Percentiles rank a stretch among this genome's conserved stretches.
These are phyloP conservation scores for Karalla daura DNA, from an alignment of 2,797 vertebrate genomes.

Conservation along the genomic window DNA sequence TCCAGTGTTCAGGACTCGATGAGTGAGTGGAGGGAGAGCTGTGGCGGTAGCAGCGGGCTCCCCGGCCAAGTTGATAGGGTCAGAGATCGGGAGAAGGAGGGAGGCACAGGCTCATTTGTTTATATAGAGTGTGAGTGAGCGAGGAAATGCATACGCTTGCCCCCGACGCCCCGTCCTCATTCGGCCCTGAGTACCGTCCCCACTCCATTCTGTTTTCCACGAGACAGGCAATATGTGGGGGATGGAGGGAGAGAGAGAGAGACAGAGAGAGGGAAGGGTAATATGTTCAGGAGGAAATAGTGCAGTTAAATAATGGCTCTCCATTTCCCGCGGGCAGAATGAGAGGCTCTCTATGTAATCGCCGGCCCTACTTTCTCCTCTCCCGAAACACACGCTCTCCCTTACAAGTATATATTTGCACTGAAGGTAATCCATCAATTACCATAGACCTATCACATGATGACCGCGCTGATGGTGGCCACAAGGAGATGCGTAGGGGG, in stretches of 20 bases:
- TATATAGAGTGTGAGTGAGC: constrained; percentile 80
- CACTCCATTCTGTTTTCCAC: constrained; percentile 80
- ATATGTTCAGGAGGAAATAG: constrained; percentile 87
- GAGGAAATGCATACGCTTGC: constrained; percentile 85
- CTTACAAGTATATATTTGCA: constrained; percentile 86
- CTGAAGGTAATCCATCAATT: constrained; percentile 90
- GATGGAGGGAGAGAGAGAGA: constrained; percentile 58
- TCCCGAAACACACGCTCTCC: constrained; percentile 78
- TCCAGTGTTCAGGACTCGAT: constrained; percentile 57
- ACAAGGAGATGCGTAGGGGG: constrained; percentile 44
- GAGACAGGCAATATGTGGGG: constrained; percentile 84
- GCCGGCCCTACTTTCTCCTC: constrained; percentile 72
- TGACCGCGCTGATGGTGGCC: constrained; percentile 82
- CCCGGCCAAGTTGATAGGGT: constrained; percentile 79
- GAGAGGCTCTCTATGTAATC: constrained; percentile 79
- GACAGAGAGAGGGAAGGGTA: constrained; percentile 77
- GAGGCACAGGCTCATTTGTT: constrained; percentile 84
- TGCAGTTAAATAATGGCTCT: constrained; percentile 88
- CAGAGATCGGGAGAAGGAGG: constrained; percentile 76
- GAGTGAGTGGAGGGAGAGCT: constrained; percentile 61
- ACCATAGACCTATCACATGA: constrained; percentile 85
- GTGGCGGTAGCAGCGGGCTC: constrained; percentile 53
- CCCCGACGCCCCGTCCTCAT: constrained; percentile 70
- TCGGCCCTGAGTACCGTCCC: constrained; percentile 68
- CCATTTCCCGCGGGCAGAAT: constrained; percentile 80